Evolutionary conservation across 2,888 invertebrate species (phyloP).

Genomic region (Andrena bucephala): DNA sequence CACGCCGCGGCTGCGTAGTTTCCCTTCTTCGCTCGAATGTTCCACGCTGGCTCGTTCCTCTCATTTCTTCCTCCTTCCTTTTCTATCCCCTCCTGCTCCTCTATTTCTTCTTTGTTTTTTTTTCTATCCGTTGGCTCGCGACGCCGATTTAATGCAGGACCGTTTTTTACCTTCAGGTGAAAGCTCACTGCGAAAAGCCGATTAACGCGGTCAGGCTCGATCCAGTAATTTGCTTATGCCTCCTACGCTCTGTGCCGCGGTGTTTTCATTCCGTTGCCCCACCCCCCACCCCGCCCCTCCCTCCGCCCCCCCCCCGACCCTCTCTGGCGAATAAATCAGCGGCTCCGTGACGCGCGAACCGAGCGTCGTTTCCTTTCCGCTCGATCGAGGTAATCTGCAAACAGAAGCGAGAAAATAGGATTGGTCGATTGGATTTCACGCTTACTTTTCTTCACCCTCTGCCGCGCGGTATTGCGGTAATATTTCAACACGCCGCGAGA

Average conservation of each 20-base stretch:
- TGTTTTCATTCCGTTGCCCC: constrained; percentile 47
- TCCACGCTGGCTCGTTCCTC: background rate
- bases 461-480: constrained; percentile 25
- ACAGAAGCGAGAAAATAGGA: constrained; percentile 54
- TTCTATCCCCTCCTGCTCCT: constrained; percentile 24
- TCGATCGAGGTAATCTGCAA: constrained; percentile 56
- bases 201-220: constrained; percentile 55
- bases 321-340: constrained; percentile 41
- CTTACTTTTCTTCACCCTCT: constrained; percentile 29
- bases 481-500: constrained; percentile 25
- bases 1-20: constrained; percentile 57
- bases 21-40: constrained; percentile 43
- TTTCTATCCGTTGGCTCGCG: constrained; percentile 20
- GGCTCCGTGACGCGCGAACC: constrained; percentile 14
- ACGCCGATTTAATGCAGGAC: constrained; percentile 43
- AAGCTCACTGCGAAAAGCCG: constrained; percentile 54
- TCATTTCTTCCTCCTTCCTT: constrained; percentile 16
- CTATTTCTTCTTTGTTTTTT: background rate
- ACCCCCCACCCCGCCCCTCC: too few relatives aligned
- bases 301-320: too few relatives aligned
- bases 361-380: constrained; percentile 40
- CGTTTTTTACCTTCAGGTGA: constrained; percentile 13
- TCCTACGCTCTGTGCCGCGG: constrained; percentile 21
- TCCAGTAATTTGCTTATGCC: constrained; percentile 64
- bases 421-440: constrained; percentile 47